Conservation (phyloP, 2,888 invertebrate species). For the Philonicus albiceps region DNA sequence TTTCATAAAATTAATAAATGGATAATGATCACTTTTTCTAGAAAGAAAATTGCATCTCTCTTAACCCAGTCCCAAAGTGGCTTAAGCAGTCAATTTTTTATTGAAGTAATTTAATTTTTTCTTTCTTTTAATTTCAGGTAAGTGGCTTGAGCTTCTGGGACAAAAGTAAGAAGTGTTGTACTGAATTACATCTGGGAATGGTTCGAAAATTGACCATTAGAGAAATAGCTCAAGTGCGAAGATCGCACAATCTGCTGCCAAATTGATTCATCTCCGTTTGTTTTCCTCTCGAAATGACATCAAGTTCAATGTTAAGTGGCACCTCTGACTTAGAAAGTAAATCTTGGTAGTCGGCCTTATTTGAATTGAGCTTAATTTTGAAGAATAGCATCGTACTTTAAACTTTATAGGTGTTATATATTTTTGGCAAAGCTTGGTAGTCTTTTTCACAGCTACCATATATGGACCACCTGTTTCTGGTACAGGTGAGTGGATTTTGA, state of each 20-base stretch:
- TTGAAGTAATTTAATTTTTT: not conserved
- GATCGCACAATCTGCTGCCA: not conserved
- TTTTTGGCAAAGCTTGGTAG: not conserved
- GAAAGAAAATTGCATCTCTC: not conserved
- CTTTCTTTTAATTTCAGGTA: not conserved
- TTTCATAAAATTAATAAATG: not conserved
- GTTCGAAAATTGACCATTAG: not conserved
- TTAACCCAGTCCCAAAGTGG: not conserved
- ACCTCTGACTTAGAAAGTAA: slow-evolving; percentile 13
- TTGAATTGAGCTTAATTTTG: not conserved
- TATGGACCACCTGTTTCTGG: not conserved
- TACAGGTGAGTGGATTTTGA: not conserved
- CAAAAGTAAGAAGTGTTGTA: not conserved
- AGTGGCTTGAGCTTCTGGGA: not conserved
- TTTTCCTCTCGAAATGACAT: not conserved
- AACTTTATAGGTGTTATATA: not conserved
- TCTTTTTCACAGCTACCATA: not conserved
- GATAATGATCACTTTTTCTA: not conserved
- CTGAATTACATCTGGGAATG: not conserved
- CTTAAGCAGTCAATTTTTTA: not conserved
- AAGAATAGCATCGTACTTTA: not conserved
- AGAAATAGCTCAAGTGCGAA: not conserved
- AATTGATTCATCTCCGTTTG: not conserved
- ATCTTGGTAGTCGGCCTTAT: not conserved
- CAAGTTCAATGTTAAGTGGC: slow-evolving; percentile 18